Evolutionary conservation across 2,113 vertebrate species (phyloP).

Genomic region (Cichladusa arquata): DNA sequence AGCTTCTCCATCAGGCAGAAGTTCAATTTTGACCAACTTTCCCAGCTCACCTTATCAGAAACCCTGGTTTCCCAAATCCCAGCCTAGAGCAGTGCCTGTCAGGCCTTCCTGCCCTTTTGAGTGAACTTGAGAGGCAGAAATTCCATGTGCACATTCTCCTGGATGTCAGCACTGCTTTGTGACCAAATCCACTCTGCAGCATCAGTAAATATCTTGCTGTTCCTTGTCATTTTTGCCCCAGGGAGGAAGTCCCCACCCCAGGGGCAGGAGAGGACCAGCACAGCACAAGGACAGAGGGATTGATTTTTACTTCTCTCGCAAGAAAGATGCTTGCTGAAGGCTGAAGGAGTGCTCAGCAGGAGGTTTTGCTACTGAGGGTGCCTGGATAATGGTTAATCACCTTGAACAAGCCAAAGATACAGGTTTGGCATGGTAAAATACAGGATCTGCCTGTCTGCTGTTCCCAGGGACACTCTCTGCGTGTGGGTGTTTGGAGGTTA

Average conservation of each 20-base stretch:
- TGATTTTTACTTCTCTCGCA: conserved; percentile 82
- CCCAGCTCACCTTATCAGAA: background rate
- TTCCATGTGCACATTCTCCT: background rate
- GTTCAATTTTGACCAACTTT: background rate
- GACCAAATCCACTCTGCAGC: background rate
- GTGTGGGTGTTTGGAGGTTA: background rate
- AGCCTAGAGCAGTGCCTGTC: background rate
- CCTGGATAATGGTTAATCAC: background rate
- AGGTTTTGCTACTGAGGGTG: background rate
- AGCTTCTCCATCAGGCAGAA: background rate
- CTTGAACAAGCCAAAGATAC: background rate
- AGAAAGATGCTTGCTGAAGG: conserved; percentile 61
- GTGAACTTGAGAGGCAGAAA: background rate
- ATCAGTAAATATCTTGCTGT: background rate
- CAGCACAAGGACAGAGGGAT: conserved; percentile 76
- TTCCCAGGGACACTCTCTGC: rapidly evolving
- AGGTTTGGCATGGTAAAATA: background rate
- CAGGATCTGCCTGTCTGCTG: rapidly evolving
- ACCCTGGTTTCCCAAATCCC: background rate
- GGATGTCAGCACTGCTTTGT: background rate
- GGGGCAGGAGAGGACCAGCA: conserved; percentile 60
- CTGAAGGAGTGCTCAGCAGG: background rate
- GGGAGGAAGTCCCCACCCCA: conserved; percentile 31
- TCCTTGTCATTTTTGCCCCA: conserved; percentile 22
- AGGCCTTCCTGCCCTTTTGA: background rate